Conservation (phyloP, 2,888 invertebrate genomes). For the Nysson spinosus region DNA sequence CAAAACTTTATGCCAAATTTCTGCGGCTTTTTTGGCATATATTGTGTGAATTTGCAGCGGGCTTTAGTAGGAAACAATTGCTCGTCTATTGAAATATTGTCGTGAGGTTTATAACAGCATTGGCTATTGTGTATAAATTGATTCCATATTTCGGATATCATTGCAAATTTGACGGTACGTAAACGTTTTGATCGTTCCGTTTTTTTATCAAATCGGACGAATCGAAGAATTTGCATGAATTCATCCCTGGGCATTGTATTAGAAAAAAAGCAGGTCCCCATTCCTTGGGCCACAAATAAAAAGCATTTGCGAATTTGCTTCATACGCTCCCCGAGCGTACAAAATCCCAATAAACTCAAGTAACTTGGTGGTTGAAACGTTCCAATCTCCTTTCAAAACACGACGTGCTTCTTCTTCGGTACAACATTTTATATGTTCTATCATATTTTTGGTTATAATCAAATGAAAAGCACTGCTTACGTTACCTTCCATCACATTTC, state of each 20-base stretch:
- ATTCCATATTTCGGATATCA: conserved; percentile 35
- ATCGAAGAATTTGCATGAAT: conserved; percentile 41
- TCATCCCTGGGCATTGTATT: conserved; percentile 48
- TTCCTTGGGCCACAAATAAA: too few relatives aligned
- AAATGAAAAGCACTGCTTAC: conserved; percentile 19
- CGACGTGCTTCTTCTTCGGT: conserved; percentile 28
- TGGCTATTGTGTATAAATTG: conserved; percentile 20
- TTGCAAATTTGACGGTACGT: conserved; percentile 31
- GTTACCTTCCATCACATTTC: conserved; percentile 26
- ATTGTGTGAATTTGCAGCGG: conserved; percentile 16
- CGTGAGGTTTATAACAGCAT: conserved; percentile 25
- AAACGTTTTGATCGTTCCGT: conserved; percentile 18
- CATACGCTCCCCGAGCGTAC: conserved; percentile 18
- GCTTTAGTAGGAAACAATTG: conserved; percentile 55
- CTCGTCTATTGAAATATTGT: conserved; percentile 38
- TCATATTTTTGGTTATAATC: conserved; percentile 21
- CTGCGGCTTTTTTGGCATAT: too few relatives aligned
- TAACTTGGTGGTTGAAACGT: conserved; percentile 4
- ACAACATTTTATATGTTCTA: conserved; percentile 19
- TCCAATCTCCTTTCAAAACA: conserved; percentile 19
- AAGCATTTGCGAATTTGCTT: conserved; percentile 19
- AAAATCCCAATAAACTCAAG: conserved; percentile 16
- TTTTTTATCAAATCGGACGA: conserved; percentile 35
- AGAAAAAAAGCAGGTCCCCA: conserved; percentile 15
- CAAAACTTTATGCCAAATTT: too few relatives aligned